Base-by-base conservation (phyloP, 2,888 invertebrate species). In the Octodonta nipae region DNA sequence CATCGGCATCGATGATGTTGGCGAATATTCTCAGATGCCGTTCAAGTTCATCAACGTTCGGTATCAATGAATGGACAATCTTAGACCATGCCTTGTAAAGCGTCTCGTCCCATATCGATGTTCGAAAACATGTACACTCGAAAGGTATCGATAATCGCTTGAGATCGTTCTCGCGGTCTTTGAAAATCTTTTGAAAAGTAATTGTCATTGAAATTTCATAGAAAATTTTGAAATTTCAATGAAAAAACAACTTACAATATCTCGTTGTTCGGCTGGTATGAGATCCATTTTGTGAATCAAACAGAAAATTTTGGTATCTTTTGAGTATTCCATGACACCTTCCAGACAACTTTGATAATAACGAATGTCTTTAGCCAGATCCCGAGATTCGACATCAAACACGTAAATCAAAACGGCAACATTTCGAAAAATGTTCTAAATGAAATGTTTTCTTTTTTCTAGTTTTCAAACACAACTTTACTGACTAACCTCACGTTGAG, bases 61-160 rank as follows among this genome's bases (percentile, higher is more conserved):
- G 96, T 58, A 98, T 95, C 51, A 99, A 70, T 73, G 91, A 91
- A 59, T 98, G 98, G 2, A 98, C 98, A 62, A 98, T 98, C 45
- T 87, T 89, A 12, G 96, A 96, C 98, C 98, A 99, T 2, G 98
- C 98, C 54, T 82, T 86, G 63, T 98, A 99, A 26, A 99, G 66
- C 7, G 98, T 99, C 68, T 99, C 98, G 66, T 99, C 98, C 98
- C 98, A 99, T 60, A 99, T 99, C 44, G 96, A 96, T 15, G 98
- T 98, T 47, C 91, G 74, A 61, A 95, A 99, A 58, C 96, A 96
- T 2, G 87, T 91, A 54, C 93, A 91, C 50, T 89, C 83, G 1
- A 92, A 67, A 1, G 95, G 95, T 52, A 81, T 79, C 2, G 93
- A 93, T 38, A 91, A 66, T 40, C 82, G 68, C 56, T 83, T 85